Percentiles rank a stretch among this genome's conserved stretches.
These are phyloP conservation scores for Aporophyla lueneburgensis DNA, from an alignment of 2,888 invertebrate genomes.

Conservation along the genomic window DNA sequence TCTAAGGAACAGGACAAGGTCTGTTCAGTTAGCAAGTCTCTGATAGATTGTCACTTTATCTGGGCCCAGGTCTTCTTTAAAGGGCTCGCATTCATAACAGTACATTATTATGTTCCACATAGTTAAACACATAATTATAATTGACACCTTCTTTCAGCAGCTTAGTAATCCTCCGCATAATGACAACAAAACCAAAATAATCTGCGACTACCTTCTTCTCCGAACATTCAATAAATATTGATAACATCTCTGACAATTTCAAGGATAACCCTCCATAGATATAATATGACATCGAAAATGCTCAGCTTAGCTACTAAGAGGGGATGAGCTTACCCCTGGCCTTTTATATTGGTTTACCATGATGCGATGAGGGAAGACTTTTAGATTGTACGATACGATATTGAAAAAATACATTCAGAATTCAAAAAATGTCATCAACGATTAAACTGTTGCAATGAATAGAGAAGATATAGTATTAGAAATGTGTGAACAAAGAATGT, in stretches of 20 bases:
- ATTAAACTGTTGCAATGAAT: too few species aligned
- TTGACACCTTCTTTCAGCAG: background rate
- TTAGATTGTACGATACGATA: slow-evolving; percentile 51
- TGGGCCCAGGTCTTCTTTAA: background rate
- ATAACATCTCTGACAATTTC: slow-evolving; percentile 59
- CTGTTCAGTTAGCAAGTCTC: too few species aligned
- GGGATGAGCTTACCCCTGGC: slow-evolving; percentile 67
- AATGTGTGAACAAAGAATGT: too few species aligned
- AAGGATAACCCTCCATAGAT: slow-evolving; percentile 50
- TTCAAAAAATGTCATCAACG: too few species aligned
- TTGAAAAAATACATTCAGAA: background rate
- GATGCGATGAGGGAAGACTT: slow-evolving; percentile 64
- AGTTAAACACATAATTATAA: background rate
- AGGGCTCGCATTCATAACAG: background rate
- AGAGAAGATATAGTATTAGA: too few species aligned
- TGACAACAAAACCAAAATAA: slow-evolving; percentile 38
- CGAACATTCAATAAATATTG: slow-evolving; percentile 58
- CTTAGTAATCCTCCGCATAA: slow-evolving; percentile 16
- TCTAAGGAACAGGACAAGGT: too few species aligned
- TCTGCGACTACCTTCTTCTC: slow-evolving; percentile 21
- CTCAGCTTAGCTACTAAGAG: slow-evolving; percentile 69
- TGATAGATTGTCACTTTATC: background rate
- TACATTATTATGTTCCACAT: background rate
- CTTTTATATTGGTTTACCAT: slow-evolving; percentile 75
- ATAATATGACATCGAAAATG: slow-evolving; percentile 66